These are phyloP conservation scores for Collichthys lucidus DNA, from an alignment of 2,113 vertebrate species.

Conservation along the genomic window DNA sequence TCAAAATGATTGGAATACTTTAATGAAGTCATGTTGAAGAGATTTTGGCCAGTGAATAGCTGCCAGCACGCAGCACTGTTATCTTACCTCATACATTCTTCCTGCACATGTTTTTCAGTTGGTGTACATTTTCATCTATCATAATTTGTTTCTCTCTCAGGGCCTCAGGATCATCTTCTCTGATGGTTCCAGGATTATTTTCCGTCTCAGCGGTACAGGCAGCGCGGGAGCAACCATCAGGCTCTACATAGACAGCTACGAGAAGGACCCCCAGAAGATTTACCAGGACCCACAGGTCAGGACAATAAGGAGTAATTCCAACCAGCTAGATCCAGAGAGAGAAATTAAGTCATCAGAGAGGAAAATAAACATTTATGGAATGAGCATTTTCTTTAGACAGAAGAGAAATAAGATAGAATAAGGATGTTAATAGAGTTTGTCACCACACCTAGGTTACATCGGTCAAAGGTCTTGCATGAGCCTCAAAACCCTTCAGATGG, in stretches of 20 bases:
- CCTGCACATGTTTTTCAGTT: conserved; percentile 32
- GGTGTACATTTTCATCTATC: conserved; percentile 28
- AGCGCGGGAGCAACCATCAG: conserved; percentile 95
- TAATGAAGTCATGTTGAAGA: neutral
- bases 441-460: neutral
- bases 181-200: conserved; percentile 96
- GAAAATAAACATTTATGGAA: conserved; percentile 21
- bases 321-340: conserved; percentile 27
- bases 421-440: conserved; percentile 14
- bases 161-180: conserved; percentile 95
- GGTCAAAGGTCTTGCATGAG: conserved; percentile 4
- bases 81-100: conserved; percentile 14
- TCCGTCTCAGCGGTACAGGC: conserved; percentile 97
- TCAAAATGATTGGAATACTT: conserved; percentile 1
- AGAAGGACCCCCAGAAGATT: conserved; percentile 93
- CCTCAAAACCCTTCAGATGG: neutral
- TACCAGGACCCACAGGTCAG: conserved; percentile 94
- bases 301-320: conserved; percentile 19
- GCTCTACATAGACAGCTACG: conserved; percentile 98
- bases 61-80: neutral
- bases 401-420: neutral
- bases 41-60: neutral
- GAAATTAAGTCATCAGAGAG: conserved; percentile 38
- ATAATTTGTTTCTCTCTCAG: conserved; percentile 74
- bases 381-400: neutral